These are phyloP conservation scores for Hemibagrus wyckioides DNA, from an alignment of 2,113 vertebrate species.

Conservation along the genomic window DNA sequence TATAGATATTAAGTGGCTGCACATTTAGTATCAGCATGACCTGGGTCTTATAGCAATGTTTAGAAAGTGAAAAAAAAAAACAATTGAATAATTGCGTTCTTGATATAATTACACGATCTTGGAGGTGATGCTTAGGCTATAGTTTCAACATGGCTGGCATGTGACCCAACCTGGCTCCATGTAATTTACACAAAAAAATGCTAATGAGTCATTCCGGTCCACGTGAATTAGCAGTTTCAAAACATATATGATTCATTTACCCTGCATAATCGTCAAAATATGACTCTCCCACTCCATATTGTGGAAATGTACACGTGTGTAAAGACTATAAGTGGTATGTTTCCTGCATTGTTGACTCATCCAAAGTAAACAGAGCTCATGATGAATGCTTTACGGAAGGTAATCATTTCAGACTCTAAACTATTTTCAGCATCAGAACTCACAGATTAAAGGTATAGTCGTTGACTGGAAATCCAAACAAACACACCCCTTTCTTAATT, in stretches of 20 bases:
- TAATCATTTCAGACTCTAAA: slow-evolving; percentile 6
- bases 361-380: not conserved
- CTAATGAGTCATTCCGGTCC: not conserved
- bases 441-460: not conserved
- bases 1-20: not conserved
- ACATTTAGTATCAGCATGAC: not conserved
- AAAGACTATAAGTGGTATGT: not conserved
- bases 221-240: not conserved
- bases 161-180: not conserved
- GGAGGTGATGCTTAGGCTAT: not conserved
- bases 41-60: not conserved
- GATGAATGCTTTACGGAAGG: not conserved
- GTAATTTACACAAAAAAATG: not conserved
- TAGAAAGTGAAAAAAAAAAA: too few relatives aligned
- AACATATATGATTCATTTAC: not conserved
- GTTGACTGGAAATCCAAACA: not conserved
- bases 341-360: not conserved
- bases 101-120: not conserved
- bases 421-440: not conserved
- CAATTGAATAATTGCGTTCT: not conserved
- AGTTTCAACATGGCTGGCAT: not conserved
- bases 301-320: not conserved
- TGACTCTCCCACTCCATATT: not conserved
- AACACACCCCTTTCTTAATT: not conserved
- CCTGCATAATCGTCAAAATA: not conserved